Base-by-base conservation (phyloP, 2,797 vertebrate genomes). In the Mus minutoides region DNA sequence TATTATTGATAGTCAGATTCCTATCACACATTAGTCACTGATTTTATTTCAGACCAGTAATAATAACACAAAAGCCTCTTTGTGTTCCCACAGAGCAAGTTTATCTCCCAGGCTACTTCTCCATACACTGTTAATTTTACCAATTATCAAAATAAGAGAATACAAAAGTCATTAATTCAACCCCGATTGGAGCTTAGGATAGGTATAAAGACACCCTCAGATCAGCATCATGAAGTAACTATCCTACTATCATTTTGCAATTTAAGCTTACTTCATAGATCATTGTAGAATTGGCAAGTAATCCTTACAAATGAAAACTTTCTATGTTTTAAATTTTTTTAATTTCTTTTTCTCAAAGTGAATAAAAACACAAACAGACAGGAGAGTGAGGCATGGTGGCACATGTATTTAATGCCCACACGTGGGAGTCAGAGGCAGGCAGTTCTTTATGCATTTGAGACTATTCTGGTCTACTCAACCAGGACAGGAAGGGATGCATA, bases 41-140 rank as follows among this genome's bases (percentile, higher is more conserved):
- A 19, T 92, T 96, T 79, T 13, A 93, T 96, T 96, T 96, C 64
- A 77, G 94, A 75, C 75, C 22, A 49, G 26, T 82, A 94, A 90
- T 82, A 84, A 87, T 24, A 83, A 52, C 60, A 67, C 79, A 13
- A 97, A 95, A 5, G 14, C 9, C 49, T 54, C 16, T 77, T 40
- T 43, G 52, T 14, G 37, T 92, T 85, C 67, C 16, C 84, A 67
- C 40, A 49, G 89, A 95, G 54, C 3, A 10, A 75, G 83, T 73
- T n/a, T 78, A 22, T 14, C 7, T 58, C 67, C 31, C 73, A 19
- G 4, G 26, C 60, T 90, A 16, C 13, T 17, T 2, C 6, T 46
- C 54, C 64, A 31, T 82, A 19, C 1, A 40, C 52, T 91, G 29
- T 83, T 96, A 64, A 92, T n/a, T 62, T 95, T 96, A 43, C 24